phyloP scores from a whole-genome alignment of 2,888 invertebrate genomes.

The Microdon myrmicae region DNA sequence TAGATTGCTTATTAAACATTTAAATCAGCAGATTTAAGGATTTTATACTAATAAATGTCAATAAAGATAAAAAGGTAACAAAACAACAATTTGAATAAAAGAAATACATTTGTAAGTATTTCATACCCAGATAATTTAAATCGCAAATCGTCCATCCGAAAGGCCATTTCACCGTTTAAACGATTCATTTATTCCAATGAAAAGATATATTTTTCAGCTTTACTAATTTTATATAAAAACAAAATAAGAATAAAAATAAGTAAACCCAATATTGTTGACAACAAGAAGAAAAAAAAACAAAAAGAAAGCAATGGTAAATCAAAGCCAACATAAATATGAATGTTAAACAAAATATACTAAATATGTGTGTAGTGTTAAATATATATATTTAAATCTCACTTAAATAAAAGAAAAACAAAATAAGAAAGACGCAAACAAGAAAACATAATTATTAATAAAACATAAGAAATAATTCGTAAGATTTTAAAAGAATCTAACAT shows the following conservation, averaged over 20 bases:
- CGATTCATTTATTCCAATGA: conserved; percentile 3
- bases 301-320: conserved; percentile 32
- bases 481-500: conserved; percentile 50
- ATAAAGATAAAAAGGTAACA: no score
- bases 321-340: conserved; percentile 49
- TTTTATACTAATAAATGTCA: no score
- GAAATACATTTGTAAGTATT: no score
- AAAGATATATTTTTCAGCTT: neutral
- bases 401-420: conserved; percentile 33
- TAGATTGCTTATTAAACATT: no score
- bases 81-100: no score
- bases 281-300: conserved; percentile 38
- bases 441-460: conserved; percentile 41
- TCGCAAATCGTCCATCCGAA: neutral
- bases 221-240: conserved; percentile 23
- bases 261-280: conserved; percentile 59
- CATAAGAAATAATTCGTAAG: conserved; percentile 45
- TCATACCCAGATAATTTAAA: no score
- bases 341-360: conserved; percentile 50
- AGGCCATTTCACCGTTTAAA: neutral
- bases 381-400: conserved; percentile 46
- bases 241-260: conserved; percentile 37
- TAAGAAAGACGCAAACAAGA: conserved; percentile 16
- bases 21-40: no score
- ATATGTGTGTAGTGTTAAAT: conserved; percentile 53